Percentiles rank a stretch among this genome's conserved stretches.
These are phyloP conservation scores for Hemibagrus wyckioides DNA, from an alignment of 2,113 vertebrate genomes.

Conservation along the genomic window DNA sequence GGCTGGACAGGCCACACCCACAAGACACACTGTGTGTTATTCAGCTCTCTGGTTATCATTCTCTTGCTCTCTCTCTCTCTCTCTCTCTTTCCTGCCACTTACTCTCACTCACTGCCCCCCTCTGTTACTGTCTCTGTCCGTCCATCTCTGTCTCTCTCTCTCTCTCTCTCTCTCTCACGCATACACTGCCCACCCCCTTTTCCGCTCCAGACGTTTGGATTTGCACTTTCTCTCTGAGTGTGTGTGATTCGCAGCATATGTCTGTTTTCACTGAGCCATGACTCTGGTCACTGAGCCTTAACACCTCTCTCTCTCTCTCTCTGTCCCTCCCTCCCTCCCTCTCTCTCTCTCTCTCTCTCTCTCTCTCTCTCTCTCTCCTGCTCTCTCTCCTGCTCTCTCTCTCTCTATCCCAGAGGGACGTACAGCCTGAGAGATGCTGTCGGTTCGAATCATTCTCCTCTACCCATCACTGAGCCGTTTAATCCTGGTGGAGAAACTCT, in stretches of 20 bases:
- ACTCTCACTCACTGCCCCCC: too few relatives aligned
- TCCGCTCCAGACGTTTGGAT: background rate
- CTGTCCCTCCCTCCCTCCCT: constrained; percentile 65
- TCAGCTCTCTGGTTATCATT: background rate
- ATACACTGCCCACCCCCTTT: background rate
- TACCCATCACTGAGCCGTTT: constrained; percentile 89
- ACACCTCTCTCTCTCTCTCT: background rate
- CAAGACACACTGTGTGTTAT: background rate
- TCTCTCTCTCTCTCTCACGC: background rate
- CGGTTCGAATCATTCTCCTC: constrained; percentile 89
- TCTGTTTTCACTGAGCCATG: constrained; percentile 11
- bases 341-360: constrained; percentile 52
- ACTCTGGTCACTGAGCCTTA: constrained; percentile 58
- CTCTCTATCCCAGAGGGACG: constrained; percentile 61
- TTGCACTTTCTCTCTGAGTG: background rate
- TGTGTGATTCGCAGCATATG: background rate
- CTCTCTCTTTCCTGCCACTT: too few relatives aligned
- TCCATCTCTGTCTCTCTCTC: too few relatives aligned
- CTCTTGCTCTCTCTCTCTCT: background rate
- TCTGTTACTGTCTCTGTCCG: too few relatives aligned
- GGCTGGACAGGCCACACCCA: background rate
- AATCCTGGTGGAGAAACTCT: constrained; percentile 82
- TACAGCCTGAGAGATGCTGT: constrained; percentile 81
- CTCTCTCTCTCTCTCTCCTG: constrained; percentile 64
- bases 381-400: constrained; percentile 49